Percentiles rank a stretch among this genome's conserved stretches.
Conservation (phyloP, 1,140 invertebrate species). For the Drosophila nikananu region DNA sequence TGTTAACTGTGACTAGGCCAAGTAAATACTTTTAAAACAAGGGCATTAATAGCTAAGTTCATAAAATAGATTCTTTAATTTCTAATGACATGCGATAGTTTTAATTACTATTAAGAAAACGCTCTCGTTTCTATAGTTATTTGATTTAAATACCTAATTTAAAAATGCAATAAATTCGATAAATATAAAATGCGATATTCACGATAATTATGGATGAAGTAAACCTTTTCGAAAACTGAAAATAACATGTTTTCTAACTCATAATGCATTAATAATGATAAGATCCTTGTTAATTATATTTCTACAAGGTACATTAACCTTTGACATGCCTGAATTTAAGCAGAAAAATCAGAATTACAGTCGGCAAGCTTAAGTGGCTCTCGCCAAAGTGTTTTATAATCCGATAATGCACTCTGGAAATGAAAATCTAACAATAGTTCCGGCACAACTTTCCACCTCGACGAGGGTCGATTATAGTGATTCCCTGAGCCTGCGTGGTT, state of each 20-base stretch:
- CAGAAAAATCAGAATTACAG: background rate
- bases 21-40: background rate
- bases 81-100: background rate
- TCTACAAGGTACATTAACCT: background rate
- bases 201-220: background rate
- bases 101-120: background rate
- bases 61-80: background rate
- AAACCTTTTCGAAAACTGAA: background rate
- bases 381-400: conserved; percentile 2
- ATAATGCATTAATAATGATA: too few species aligned
- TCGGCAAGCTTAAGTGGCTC: background rate
- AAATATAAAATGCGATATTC: background rate
- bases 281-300: background rate
- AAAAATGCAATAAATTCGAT: background rate
- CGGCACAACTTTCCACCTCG: background rate
- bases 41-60: background rate
- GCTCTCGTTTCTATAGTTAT: background rate
- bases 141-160: background rate
- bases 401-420: conserved; percentile 3
- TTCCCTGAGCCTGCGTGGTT: background rate
- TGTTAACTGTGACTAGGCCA: background rate
- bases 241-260: background rate
- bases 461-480: background rate
- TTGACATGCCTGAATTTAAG: background rate
- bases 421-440: conserved; percentile 5